Percentiles rank a stretch among this genome's conserved stretches.
These are phyloP conservation scores for Macrophya annulata DNA, from an alignment of 2,888 invertebrate genomes.

Conservation along the genomic window DNA sequence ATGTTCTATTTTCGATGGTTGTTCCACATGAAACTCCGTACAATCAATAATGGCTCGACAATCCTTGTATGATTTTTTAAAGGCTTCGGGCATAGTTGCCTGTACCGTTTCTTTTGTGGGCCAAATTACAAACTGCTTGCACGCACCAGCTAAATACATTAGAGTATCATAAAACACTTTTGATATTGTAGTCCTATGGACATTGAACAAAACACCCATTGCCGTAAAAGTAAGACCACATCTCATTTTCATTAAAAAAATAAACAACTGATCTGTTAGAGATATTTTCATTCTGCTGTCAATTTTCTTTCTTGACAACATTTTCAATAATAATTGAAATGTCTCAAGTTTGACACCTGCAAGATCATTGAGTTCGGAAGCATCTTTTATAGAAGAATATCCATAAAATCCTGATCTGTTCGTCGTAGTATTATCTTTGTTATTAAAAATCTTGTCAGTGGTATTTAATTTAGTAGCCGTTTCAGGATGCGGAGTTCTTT, in stretches of 20 bases:
- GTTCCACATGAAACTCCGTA: constrained; percentile 59
- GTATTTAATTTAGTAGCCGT: no score
- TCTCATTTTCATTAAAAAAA: constrained; percentile 60
- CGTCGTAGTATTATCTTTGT: no score
- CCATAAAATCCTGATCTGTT: background rate
- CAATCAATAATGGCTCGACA: constrained; percentile 63
- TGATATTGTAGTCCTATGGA: constrained; percentile 62
- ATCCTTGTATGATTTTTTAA: constrained; percentile 55
- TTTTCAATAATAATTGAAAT: constrained; percentile 51
- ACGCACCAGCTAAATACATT: constrained; percentile 50
- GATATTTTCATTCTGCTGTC: background rate
- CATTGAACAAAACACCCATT: constrained; percentile 54
- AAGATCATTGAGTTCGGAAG: constrained; percentile 53
- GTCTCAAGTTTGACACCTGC: constrained; percentile 44
- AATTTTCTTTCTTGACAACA: background rate
- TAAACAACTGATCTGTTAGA: constrained; percentile 29
- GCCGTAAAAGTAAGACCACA: constrained; percentile 59
- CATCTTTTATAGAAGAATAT: constrained; percentile 16
- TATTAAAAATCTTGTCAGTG: no score
- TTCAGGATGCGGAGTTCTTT: no score
- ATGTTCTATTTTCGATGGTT: constrained; percentile 55
- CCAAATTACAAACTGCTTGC: constrained; percentile 57
- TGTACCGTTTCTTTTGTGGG: constrained; percentile 51
- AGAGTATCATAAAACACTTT: constrained; percentile 60
- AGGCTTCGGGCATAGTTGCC: constrained; percentile 57